Evolutionary conservation across 1,140 invertebrate species (phyloP).

Genomic region (Eurosta solidaginis): DNA sequence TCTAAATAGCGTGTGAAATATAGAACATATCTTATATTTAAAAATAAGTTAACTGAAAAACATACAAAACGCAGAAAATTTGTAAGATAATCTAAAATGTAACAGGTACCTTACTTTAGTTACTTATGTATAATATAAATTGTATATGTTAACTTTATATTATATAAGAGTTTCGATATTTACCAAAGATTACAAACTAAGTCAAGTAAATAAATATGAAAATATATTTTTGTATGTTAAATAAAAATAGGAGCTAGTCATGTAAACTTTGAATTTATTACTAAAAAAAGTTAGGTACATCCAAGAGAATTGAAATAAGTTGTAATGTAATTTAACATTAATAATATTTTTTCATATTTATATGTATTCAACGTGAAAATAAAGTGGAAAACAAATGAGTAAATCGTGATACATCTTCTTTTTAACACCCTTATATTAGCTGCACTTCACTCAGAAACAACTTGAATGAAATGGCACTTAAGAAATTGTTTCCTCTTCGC

Average conservation of each 20-base stretch:
- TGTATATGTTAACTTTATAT: constrained; percentile 11
- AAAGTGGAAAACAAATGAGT: neutral
- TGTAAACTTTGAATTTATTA: neutral
- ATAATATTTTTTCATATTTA: neutral
- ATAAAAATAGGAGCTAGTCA: neutral
- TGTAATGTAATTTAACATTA: neutral
- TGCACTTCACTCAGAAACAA: no score
- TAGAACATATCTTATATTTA: no score
- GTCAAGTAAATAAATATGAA: neutral
- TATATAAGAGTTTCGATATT: constrained; percentile 6
- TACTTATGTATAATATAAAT: no score
- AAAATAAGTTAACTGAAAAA: no score
- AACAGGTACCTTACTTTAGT: constrained; percentile 7
- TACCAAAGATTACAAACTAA: constrained; percentile 16
- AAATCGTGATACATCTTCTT: neutral
- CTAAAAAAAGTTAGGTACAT: neutral
- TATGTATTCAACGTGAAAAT: neutral
- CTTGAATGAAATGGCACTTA: no score
- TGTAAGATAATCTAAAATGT: neutral
- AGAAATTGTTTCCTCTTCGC: no score
- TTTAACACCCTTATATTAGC: no score
- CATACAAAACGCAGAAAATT: no score
- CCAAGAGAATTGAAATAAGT: neutral
- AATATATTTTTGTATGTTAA: constrained; percentile 20
- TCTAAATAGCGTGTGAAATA: no score